A percentile compares a stretch with the other conserved stretches of the same genome.
Conservation (phyloP, 2,797 vertebrate species). For the Sebastes ruberrimus region DNA sequence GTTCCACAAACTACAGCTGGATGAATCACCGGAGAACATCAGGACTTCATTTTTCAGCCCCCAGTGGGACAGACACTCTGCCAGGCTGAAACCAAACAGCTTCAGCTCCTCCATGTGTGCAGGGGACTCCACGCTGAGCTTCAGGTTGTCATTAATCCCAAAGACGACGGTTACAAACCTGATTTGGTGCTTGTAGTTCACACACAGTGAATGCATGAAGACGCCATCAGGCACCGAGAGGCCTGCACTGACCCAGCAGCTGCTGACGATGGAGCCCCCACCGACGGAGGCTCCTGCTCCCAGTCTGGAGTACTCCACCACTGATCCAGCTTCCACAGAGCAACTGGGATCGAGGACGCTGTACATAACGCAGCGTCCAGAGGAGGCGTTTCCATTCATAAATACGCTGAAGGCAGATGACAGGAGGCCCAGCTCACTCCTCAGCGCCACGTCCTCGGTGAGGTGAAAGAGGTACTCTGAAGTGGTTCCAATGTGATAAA, state of each 20-base stretch:
- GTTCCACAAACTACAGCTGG: conserved; percentile 87
- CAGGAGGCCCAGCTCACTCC: conserved; percentile 84
- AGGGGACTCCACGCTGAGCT: conserved; percentile 74
- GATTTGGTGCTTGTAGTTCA: conserved; percentile 62
- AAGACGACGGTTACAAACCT: conserved; percentile 86
- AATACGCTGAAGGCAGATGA: conserved; percentile 83
- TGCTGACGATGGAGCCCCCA: conserved; percentile 85
- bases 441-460: conserved; percentile 80
- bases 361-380: conserved; percentile 83
- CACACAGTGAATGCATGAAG: conserved; percentile 88
- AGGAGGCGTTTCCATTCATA: background rate
- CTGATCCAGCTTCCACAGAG: conserved; percentile 78
- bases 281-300: conserved; percentile 83
- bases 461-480: conserved; percentile 92
- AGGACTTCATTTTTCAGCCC: conserved; percentile 75
- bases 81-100: conserved; percentile 81
- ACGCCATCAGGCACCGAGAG: conserved; percentile 80
- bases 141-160: conserved; percentile 86
- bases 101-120: conserved; percentile 71
- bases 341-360: conserved; percentile 83
- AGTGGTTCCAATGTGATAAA: conserved; percentile 93
- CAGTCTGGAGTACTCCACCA: conserved; percentile 91
- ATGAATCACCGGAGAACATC: conserved; percentile 82
- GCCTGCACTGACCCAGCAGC: conserved; percentile 74
- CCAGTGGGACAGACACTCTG: conserved; percentile 83